Evolutionary conservation across 2,113 vertebrate genomes (phyloP), one percentile per base, ranked within the genome.

Genomic region (Suncus etruscus): DNA sequence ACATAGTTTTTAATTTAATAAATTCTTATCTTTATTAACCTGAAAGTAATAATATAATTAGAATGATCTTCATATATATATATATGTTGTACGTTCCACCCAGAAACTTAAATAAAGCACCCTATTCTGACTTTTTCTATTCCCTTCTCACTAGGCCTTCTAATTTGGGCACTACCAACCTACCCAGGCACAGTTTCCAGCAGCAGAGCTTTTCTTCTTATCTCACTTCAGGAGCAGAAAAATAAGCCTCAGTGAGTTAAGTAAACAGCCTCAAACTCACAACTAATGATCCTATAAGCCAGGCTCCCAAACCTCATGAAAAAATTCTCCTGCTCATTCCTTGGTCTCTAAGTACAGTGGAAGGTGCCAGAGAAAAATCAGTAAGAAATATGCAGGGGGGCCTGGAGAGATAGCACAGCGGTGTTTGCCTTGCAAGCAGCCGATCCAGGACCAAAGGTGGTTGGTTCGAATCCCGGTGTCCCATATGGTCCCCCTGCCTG

Each of bases 351-450:
- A 47, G 12, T 29, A 69, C 22, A 14, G 47, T 25, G 11, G 25
- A 16, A 31, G 24, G 54, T 0, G 2, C 48, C 9, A 10, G 11
- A 39, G 3, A 3, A 6, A 14, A 1, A 2, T 0, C 0, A 61
- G 27, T 2, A 39, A 58, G 84, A 65, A 58, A 47, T 11, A 4
- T 6, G 29, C 50, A 68, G 68, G 74, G 31, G 50, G 39, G 54
- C n/a, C n/a, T n/a, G n/a, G n/a, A n/a, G n/a, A n/a, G n/a, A n/a
- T n/a, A n/a, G n/a, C n/a, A n/a, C n/a, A n/a, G n/a, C n/a, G n/a
- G n/a, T n/a, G n/a, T n/a, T n/a, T n/a, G n/a, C n/a, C n/a, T n/a
- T n/a, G n/a, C n/a, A n/a, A n/a, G n/a, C n/a, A n/a, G n/a, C n/a
- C n/a, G n/a, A n/a, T n/a, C n/a, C n/a, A n/a, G n/a, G n/a, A n/a